phyloP scores from a whole-genome alignment of 2,113 vertebrate species.

The Crotophaga sulcirostris region DNA sequence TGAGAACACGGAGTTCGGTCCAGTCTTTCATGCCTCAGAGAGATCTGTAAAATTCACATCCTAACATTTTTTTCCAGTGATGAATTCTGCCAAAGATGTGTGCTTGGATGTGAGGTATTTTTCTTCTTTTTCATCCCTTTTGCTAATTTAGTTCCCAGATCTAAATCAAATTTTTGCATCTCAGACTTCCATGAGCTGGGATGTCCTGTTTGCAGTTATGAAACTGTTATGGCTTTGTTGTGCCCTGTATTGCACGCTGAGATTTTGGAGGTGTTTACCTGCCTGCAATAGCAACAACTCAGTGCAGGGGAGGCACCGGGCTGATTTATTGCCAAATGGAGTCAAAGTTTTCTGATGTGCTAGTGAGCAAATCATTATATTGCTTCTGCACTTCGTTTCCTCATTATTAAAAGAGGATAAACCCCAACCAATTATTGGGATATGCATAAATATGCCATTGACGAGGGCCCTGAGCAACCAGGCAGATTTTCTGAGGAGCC shows the following conservation, averaged over 20 bases:
- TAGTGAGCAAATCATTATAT: neutral
- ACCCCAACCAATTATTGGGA: neutral
- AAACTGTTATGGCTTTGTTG: neutral
- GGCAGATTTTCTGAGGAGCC: neutral
- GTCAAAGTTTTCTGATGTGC: neutral
- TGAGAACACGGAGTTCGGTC: rapidly evolving
- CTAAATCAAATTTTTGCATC: neutral
- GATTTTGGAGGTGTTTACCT: neutral
- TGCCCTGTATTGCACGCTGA: rapidly evolving
- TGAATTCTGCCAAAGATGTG: neutral
- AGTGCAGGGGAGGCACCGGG: neutral
- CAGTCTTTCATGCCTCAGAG: neutral
- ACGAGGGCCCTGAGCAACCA: neutral
- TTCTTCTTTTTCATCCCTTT: neutral
- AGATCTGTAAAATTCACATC: neutral
- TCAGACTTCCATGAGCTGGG: neutral
- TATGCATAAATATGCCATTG: neutral
- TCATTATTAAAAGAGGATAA: neutral
- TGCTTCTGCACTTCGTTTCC: neutral
- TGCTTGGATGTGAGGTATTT: neutral
- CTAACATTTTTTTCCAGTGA: neutral
- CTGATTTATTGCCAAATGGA: neutral
- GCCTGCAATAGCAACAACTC: neutral
- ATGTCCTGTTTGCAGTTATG: neutral
- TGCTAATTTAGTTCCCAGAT: constrained; percentile 31